These are phyloP conservation scores for Cylloceria caligata DNA, from an alignment of 2,888 invertebrate species.

Conservation along the genomic window DNA sequence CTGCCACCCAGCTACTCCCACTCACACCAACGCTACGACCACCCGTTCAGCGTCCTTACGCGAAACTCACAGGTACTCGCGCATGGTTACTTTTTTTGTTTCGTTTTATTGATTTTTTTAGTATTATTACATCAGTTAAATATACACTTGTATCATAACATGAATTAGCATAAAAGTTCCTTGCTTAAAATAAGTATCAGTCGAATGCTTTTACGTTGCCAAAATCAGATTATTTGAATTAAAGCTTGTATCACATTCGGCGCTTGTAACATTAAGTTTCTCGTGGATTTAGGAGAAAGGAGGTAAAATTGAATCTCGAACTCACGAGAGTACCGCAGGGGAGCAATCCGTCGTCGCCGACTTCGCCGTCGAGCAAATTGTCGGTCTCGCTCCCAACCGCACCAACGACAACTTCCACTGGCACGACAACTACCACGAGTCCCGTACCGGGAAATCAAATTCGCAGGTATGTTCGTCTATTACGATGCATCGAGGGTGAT, in stretches of 20 bases:
- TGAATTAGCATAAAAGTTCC: conserved; percentile 19
- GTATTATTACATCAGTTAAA: conserved; percentile 19
- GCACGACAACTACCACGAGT: conserved; percentile 86
- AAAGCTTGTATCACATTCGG: neutral
- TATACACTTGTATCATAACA: neutral
- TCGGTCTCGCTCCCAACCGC: conserved; percentile 76
- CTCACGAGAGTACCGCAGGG: conserved; percentile 82
- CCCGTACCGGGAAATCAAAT: conserved; percentile 84
- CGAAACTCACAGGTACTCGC: conserved; percentile 85
- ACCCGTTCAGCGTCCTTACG: conserved; percentile 88
- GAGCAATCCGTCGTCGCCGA: conserved; percentile 81
- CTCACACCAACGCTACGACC: conserved; percentile 84
- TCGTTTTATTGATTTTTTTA: conserved; percentile 40
- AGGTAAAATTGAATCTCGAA: conserved; percentile 83
- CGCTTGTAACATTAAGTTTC: neutral
- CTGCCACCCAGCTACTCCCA: conserved; percentile 84
- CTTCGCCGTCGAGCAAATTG: conserved; percentile 79
- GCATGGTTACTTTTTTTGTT: conserved; percentile 74
- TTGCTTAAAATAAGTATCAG: conserved; percentile 4
- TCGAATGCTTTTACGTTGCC: conserved; percentile 19
- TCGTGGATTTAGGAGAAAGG: conserved; percentile 79
- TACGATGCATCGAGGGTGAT: conserved; percentile 1
- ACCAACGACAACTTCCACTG: conserved; percentile 85
- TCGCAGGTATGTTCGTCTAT: conserved; percentile 79
- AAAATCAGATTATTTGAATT: conserved; percentile 10